These are phyloP conservation scores for Sardinella longiceps DNA, from an alignment of 2,797 vertebrate species.

Conservation along the genomic window DNA sequence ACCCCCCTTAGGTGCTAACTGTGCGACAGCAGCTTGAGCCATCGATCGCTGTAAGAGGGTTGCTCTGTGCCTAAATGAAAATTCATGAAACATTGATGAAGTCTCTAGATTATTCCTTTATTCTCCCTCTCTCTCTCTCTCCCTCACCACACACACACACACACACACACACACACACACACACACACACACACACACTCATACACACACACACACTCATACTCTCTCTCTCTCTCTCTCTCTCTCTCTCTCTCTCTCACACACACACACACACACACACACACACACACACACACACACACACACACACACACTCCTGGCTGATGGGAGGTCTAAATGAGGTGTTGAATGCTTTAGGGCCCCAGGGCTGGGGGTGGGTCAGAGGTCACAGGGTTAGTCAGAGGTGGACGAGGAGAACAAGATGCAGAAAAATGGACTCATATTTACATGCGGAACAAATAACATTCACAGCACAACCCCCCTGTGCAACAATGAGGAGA, in stretches of 20 bases:
- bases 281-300: conserved; percentile 53
- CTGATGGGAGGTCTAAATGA: conserved; percentile 70
- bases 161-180: conserved; percentile 53
- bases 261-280: conserved; percentile 53
- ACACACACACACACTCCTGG: conserved; percentile 52
- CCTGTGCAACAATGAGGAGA: neutral
- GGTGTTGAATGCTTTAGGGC: conserved; percentile 74
- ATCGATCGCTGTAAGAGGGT: conserved; percentile 91
- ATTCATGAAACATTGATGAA: conserved; percentile 99
- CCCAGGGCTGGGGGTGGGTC: conserved; percentile 72
- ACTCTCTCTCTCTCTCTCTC: neutral
- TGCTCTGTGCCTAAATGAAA: conserved; percentile 90
- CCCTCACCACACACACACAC: conserved; percentile 47
- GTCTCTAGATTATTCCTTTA: conserved; percentile 85
- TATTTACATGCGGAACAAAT: neutral
- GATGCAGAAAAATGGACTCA: conserved; percentile 3
- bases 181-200: too few relatives aligned
- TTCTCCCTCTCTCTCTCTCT: conserved; percentile 55
- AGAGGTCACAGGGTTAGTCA: conserved; percentile 54
- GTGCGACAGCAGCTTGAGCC: conserved; percentile 94
- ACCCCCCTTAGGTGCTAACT: conserved; percentile 90
- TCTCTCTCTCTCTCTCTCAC: conserved; percentile 56
- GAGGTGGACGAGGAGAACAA: conserved; percentile 45
- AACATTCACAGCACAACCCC: neutral
- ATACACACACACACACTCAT: conserved; percentile 34